Evolutionary conservation across 1,140 invertebrate genomes (phyloP), one percentile per base, ranked within the genome.

Genomic region (Drosophila arizonae): DNA sequence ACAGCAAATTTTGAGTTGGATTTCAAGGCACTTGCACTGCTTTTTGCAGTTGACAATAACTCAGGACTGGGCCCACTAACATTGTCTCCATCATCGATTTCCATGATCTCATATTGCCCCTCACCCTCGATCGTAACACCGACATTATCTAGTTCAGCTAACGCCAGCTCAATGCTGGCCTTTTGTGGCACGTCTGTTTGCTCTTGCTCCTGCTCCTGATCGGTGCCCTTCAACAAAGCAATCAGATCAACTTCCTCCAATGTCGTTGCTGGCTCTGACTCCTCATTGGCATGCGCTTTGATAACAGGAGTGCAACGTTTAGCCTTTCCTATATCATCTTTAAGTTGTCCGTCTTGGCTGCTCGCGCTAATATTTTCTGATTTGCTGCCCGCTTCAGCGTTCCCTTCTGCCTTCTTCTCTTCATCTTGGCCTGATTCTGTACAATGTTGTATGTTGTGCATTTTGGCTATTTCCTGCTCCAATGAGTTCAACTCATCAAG

Each of bases 81-180:
- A 52, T 61, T 63, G n/a, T 84, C 86, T 1, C 61, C 74, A 48
- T 91, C 90, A 28, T 88, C 86, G 1, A 91, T 85, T 58, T 91
- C 90, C 74, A 91, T 88, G n/a, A 91, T 91, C 72, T 90, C 81
- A 41, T 85, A 91, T 63, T 91, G 86, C 0, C 90, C 89, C 48
- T 91, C 90, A 8, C 90, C 90, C 54, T 91, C 90, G 36, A 88
- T 90, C 3, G 87, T 91, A 0, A 91, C 89, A 13, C 81, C 84
- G 2, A 77, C 76, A 36, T 79, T 54, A 13, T 86, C 78, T 15
- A 79, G 26, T 26, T 77, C 70, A 4, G 77, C 76, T 2, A 85
- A 43, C 2, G 65, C 56, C 52, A 79, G 36, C 39, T 89, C 81
- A 45, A 86, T 21, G 11, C 54, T 65, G 5, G 65, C 57, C 30